A percentile compares a stretch with the other conserved stretches of the same genome.
These are phyloP conservation scores for Heteromyza rotundicornis DNA, from an alignment of 2,888 invertebrate species.

Conservation along the genomic window DNA sequence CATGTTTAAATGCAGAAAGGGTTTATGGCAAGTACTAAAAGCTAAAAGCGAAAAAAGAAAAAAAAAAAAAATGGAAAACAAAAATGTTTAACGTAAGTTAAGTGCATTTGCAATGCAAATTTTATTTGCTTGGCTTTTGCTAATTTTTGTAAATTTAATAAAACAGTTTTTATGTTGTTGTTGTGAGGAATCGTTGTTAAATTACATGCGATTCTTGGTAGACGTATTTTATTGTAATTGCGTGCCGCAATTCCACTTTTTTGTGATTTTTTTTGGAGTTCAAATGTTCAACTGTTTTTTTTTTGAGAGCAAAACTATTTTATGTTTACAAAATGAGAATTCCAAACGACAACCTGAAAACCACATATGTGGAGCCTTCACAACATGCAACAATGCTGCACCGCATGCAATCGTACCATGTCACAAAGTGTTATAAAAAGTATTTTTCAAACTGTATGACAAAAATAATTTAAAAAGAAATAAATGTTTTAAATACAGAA, in stretches of 20 bases:
- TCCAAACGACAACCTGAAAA: conserved; percentile 19
- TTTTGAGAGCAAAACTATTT: too few species aligned
- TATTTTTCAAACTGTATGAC: conserved; percentile 12
- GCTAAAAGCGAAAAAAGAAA: conserved; percentile 7
- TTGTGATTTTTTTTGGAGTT: neutral
- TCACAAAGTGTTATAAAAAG: conserved; percentile 13
- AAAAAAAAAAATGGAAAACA: neutral
- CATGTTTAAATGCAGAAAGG: neutral
- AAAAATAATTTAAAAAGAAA: neutral
- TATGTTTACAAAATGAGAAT: conserved; percentile 15
- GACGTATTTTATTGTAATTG: neutral
- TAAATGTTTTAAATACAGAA: neutral
- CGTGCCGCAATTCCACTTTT: neutral
- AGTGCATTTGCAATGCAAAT: conserved; percentile 26
- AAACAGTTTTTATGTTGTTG: neutral
- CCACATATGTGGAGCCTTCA: conserved; percentile 1
- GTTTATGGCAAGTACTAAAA: neutral
- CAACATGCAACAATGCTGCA: neutral
- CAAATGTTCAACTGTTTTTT: too few species aligned
- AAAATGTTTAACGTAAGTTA: neutral
- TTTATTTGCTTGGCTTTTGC: neutral
- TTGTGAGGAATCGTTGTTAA: neutral
- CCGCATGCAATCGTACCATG: conserved; percentile 4
- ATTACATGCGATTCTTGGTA: neutral
- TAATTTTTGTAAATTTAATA: neutral